Percentiles rank a stretch among this genome's conserved stretches.
These are phyloP conservation scores for Busseola fusca DNA, from an alignment of 2,888 invertebrate genomes.

Conservation along the genomic window DNA sequence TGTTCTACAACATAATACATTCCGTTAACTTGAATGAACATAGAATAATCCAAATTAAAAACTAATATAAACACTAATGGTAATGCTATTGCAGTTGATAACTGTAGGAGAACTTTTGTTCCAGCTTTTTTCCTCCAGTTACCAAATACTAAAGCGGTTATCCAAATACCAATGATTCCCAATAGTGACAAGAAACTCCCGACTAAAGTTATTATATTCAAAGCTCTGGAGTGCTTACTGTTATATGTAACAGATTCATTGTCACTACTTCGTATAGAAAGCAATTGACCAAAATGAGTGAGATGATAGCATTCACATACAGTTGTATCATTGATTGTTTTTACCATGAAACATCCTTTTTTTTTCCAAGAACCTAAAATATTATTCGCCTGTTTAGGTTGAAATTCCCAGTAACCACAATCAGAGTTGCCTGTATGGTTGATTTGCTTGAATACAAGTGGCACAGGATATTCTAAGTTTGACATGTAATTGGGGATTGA, in stretches of 20 bases:
- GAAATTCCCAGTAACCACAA: slow-evolving; percentile 90
- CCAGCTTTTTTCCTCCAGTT: slow-evolving; percentile 90
- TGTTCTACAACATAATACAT: slow-evolving; percentile 66
- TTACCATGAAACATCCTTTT: slow-evolving; percentile 85
- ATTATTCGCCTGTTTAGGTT: slow-evolving; percentile 61
- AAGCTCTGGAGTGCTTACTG: slow-evolving; percentile 77
- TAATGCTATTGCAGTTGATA: slow-evolving; percentile 90
- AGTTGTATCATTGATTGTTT: slow-evolving; percentile 68
- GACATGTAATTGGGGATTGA: slow-evolving; percentile 89
- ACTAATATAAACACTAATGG: slow-evolving; percentile 86
- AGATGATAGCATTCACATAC: slow-evolving; percentile 89
- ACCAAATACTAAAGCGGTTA: slow-evolving; percentile 89
- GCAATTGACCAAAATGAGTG: slow-evolving; percentile 90
- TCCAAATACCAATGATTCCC: slow-evolving; percentile 89
- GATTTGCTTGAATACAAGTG: slow-evolving; percentile 84
- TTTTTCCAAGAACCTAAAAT: slow-evolving; percentile 87
- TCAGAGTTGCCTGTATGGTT: slow-evolving; percentile 65
- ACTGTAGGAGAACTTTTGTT: slow-evolving; percentile 90
- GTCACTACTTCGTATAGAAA: slow-evolving; percentile 69
- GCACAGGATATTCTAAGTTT: slow-evolving; percentile 87
- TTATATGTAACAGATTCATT: slow-evolving; percentile 45
- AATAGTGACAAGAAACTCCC: slow-evolving; percentile 89
- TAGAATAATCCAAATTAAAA: slow-evolving; percentile 76
- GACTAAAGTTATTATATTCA: slow-evolving; percentile 89
- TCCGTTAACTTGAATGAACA: slow-evolving; percentile 71